Evolutionary conservation across 2,888 invertebrate genomes (phyloP), one percentile per base, ranked within the genome.

Genomic region (Pemphredon lugubris): DNA sequence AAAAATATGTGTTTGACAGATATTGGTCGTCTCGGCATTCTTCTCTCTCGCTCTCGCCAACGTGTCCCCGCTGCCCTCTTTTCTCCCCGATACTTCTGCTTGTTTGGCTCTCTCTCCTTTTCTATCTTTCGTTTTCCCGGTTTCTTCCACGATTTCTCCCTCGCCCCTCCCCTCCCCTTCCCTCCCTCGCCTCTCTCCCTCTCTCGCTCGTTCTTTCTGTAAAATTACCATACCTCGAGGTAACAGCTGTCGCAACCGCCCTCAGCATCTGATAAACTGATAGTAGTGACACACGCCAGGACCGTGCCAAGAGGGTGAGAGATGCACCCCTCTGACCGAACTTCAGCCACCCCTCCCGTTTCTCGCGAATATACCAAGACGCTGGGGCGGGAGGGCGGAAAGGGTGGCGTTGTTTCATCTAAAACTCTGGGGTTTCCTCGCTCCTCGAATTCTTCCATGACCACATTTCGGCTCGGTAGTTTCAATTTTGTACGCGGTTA

Each of bases 1-100:
- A 85, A 85, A 87, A 87, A 87, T 87, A 85, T 87, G 88, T 83
- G 85, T 87, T 87, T 87, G 88, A 87, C 88, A 88, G 86, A 88
- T 88, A 88, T 88, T 87, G 86, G 81, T 73, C 79, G 80, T 77
- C 79, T 74, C 75, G 76, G 72, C 79, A 59, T 60, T 37, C 14
- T 23, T 14, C 14, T 65, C 40, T 51, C 44, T 37, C 13, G 42
- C 30, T 32, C 55, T 47, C 6, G 14, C 7, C 32, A 23, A n/a
- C n/a, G n/a, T n/a, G 37, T 26, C 51, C 39, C 48, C 37, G 13
- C 30, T 32, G 37, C 37, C 32, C 51, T 51, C 47, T 45, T 40
- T 32, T 51, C 54, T 1, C 23, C 7, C 21, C 21, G 18, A n/a
- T n/a, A n/a, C n/a, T n/a, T 45, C 9, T 45, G 30, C 30, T 7